Conservation (phyloP, 2,888 invertebrate species). For the Ichneumoninae sp. region DNA sequence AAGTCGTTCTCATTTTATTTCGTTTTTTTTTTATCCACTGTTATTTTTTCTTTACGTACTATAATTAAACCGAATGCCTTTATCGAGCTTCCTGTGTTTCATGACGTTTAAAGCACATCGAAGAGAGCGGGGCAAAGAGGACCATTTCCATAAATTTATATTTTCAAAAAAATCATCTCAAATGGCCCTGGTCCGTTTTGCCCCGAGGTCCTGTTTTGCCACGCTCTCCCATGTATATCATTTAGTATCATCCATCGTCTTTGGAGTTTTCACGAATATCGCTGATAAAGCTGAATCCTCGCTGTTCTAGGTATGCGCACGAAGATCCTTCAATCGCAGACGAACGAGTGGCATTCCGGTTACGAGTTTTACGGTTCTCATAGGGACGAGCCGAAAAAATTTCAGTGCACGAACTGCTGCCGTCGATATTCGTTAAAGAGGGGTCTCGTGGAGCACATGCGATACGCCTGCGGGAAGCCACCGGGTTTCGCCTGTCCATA, state of each 20-base stretch:
- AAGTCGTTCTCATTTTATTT: neutral
- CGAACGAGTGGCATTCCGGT: slow-evolving; percentile 5
- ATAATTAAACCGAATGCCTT: neutral
- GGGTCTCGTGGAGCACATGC: slow-evolving; percentile 84
- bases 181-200: neutral
- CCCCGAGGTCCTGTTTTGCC: neutral
- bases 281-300: slow-evolving; percentile 4
- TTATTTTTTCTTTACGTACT: neutral
- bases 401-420: slow-evolving; percentile 79
- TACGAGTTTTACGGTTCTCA: slow-evolving; percentile 60
- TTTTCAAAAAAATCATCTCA: neutral
- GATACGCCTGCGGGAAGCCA: slow-evolving; percentile 84
- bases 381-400: slow-evolving; percentile 5
- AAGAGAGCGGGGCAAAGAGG: too few species aligned
- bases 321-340: neutral
- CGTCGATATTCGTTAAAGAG: slow-evolving; percentile 83
- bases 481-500: slow-evolving; percentile 78
- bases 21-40: neutral
- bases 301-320: slow-evolving; percentile 10
- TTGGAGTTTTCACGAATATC: neutral
- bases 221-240: neutral
- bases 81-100: neutral
- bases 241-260: neutral
- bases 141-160: neutral
- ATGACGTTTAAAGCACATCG: neutral